Percentiles rank a stretch among this genome's conserved stretches.
These are phyloP conservation scores for Galbula dea DNA, from an alignment of 2,113 vertebrate genomes.

Conservation along the genomic window DNA sequence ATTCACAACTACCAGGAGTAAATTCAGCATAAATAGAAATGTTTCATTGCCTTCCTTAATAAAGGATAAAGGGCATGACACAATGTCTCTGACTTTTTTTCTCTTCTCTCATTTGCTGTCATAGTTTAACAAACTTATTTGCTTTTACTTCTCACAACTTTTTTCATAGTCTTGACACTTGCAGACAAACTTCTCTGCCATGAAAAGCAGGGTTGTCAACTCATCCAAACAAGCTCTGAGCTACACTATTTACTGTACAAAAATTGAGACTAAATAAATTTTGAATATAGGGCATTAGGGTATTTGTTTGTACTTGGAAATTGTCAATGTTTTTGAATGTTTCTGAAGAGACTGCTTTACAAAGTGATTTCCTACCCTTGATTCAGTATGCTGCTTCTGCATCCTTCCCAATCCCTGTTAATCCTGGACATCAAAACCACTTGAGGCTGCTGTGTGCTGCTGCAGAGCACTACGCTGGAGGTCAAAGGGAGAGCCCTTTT, in stretches of 20 bases:
- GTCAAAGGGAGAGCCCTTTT: neutral
- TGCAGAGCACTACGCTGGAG: neutral
- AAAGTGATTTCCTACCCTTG: neutral
- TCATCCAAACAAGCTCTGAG: neutral
- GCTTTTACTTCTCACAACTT: neutral
- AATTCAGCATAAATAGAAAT: neutral
- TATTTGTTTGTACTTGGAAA: neutral
- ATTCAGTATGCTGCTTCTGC: conserved; percentile 44
- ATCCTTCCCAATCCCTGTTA: conserved; percentile 15
- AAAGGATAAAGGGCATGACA: neutral
- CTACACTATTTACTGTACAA: neutral
- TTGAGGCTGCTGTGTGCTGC: neutral
- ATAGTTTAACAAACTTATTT: neutral
- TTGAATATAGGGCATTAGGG: neutral
- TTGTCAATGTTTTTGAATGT: neutral
- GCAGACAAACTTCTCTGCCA: neutral
- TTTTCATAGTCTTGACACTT: neutral
- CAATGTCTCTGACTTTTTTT: neutral
- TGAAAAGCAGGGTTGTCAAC: neutral
- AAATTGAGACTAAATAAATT: neutral
- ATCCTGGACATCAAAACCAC: conserved; percentile 34
- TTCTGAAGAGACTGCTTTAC: neutral
- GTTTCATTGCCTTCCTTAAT: neutral
- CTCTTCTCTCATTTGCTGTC: neutral
- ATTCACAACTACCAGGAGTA: neutral